Base-by-base conservation (phyloP, 2,113 vertebrate species). In the Oryzias celebensis region DNA sequence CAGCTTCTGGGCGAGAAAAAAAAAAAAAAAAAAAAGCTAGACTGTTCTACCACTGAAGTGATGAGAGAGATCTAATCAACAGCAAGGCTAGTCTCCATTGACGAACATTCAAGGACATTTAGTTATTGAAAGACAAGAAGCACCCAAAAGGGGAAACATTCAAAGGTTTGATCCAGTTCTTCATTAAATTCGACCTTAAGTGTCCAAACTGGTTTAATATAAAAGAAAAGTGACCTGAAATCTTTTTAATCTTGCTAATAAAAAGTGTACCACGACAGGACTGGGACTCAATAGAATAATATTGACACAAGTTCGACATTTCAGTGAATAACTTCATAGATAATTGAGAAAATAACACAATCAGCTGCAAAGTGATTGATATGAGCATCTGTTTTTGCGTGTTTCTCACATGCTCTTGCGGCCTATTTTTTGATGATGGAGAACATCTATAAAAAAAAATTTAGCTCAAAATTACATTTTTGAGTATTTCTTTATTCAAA, bases 1-100 rank as follows among this genome's bases (percentile, higher is more conserved):
- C 54, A 53, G 82, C 81, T 80, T 50, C 59, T 51, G 48, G 20
- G 53, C 48, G 72, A 57, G 75, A 86, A 68, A 63, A 70, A 76
- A 63, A 73, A 52, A 77, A 52, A 77, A 80, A 54, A 51, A 12
- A 43, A 53, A 20, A 47, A 54, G 58, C n/a, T 56, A 31, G 41
- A 48, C 47, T 18, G 74, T 65, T 68, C 66, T 55, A 80, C 61
- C 75, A 70, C 73, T 73, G 58, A 69, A 66, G 54, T 46, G 64
- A 52, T 48, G 49, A 64, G 57, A 64, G 57, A 26, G 68, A 75
- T 81, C 48, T 76, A 72, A 81, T 84, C 70, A 54, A 54, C 57
- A 47, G 58, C 36, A 3, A 42, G 58, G 52, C 51, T 52, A 12
- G 22, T 64, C 55, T 24, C 31, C 53, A 23, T 47, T 59, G 47